phyloP scores from a whole-genome alignment of 1,140 invertebrate genomes.

The Tetramorium alpestre region DNA sequence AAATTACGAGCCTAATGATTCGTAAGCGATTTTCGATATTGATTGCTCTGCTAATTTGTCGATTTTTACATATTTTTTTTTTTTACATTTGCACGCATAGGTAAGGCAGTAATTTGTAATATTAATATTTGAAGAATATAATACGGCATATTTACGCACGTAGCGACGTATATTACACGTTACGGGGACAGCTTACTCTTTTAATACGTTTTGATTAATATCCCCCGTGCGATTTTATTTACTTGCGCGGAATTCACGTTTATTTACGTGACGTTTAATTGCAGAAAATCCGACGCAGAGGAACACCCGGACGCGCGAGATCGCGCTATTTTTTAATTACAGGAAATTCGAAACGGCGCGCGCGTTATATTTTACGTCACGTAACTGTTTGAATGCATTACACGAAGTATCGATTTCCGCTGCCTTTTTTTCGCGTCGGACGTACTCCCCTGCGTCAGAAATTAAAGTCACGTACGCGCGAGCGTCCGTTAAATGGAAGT shows the following conservation, averaged over 20 bases:
- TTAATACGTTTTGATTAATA: conserved; percentile 56
- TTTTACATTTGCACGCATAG: conserved; percentile 13
- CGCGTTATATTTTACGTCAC: conserved; percentile 43
- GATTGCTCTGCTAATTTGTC: conserved; percentile 17
- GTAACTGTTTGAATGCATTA: conserved; percentile 43
- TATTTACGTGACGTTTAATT: conserved; percentile 46
- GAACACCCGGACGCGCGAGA: background rate
- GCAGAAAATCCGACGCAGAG: conserved; percentile 33
- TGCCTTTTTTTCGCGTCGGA: conserved; percentile 7
- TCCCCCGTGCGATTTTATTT: conserved; percentile 47
- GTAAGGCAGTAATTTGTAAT: conserved; percentile 27
- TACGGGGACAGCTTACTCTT: conserved; percentile 36
- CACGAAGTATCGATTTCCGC: conserved; percentile 37
- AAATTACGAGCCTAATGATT: background rate
- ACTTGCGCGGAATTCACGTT: conserved; percentile 52
- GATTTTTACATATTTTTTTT: background rate
- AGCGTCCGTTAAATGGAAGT: conserved; percentile 35
- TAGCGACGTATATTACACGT: conserved; percentile 2
- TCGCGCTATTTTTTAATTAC: conserved; percentile 53
- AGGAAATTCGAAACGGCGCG: conserved; percentile 12
- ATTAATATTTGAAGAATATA: conserved; percentile 47
- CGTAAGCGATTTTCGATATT: conserved; percentile 6
- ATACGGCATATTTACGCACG: background rate
- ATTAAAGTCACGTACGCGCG: conserved; percentile 27
- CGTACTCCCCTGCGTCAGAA: background rate